phyloP scores from a whole-genome alignment of 2,797 vertebrate genomes.

The Notoglanidium macrostoma region DNA sequence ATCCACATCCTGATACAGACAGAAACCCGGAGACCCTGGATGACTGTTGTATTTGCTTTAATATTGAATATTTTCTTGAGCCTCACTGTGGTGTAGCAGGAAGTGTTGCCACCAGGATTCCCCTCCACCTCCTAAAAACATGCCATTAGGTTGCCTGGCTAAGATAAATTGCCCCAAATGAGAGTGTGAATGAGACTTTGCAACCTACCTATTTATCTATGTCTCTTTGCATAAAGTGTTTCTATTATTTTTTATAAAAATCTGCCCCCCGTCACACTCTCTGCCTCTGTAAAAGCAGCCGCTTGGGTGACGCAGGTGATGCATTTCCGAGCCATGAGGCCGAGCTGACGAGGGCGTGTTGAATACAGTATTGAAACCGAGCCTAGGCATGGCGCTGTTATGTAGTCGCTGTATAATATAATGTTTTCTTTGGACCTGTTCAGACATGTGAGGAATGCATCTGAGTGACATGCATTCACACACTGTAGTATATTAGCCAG shows the following conservation, averaged over 20 bases:
- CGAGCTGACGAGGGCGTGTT: not conserved
- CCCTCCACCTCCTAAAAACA: not conserved
- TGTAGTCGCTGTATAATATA: constrained; percentile 25
- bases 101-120: not conserved
- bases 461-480: constrained; percentile 53
- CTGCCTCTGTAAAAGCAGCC: not conserved
- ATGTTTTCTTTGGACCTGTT: constrained; percentile 40
- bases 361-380: constrained; percentile 1
- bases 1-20: not conserved
- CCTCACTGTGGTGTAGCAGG: not conserved
- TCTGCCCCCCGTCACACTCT: not conserved
- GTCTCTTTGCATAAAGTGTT: not conserved
- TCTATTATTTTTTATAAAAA: not conserved
- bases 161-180: not conserved
- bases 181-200: not conserved
- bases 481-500: constrained; percentile 55
- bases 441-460: constrained; percentile 56
- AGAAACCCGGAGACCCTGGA: not conserved
- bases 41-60: not conserved
- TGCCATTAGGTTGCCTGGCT: not conserved
- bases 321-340: not conserved
- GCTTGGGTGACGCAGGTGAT: not conserved
- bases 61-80: not conserved
- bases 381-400: constrained; percentile 4
- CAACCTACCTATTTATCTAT: not conserved